phyloP scores from a whole-genome alignment of 2,113 vertebrate genomes.

The Myxocyprinus asiaticus region DNA sequence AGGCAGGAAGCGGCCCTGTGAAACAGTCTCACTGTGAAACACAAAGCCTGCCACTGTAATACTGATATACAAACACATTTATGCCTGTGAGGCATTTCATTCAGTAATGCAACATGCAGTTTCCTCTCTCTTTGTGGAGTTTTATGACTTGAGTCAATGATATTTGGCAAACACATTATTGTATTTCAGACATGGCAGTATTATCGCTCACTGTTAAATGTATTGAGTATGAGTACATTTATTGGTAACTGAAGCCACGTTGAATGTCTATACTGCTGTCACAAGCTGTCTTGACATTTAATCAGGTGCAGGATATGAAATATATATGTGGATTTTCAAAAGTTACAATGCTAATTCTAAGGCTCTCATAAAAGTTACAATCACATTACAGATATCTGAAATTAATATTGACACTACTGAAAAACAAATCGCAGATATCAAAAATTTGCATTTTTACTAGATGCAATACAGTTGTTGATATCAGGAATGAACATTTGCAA shows the following conservation, averaged over 20 bases:
- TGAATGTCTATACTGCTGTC: not conserved
- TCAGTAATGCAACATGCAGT: constrained; percentile 78
- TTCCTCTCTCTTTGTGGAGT: constrained; percentile 66
- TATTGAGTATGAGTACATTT: constrained; percentile 49
- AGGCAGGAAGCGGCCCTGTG: constrained; percentile 60
- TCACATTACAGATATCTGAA: no score
- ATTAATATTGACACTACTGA: no score
- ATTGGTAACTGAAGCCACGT: constrained; percentile 49
- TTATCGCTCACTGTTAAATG: constrained; percentile 52
- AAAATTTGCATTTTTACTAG: no score
- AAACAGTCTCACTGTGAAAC: constrained; percentile 47
- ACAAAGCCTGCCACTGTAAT: constrained; percentile 48
- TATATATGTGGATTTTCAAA: no score
- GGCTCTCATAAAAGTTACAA: no score
- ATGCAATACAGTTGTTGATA: no score
- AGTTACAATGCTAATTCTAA: no score
- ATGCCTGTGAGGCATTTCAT: constrained; percentile 82
- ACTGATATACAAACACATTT: constrained; percentile 68
- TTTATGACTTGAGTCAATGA: constrained; percentile 71
- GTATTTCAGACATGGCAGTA: constrained; percentile 63
- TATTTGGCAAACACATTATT: constrained; percentile 52
- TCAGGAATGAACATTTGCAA: no score
- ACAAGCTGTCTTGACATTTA: no score
- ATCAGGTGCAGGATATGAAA: no score
- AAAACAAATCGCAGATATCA: no score